These are phyloP conservation scores for Onychostoma macrolepis DNA, from an alignment of 2,113 vertebrate genomes.

Conservation along the genomic window DNA sequence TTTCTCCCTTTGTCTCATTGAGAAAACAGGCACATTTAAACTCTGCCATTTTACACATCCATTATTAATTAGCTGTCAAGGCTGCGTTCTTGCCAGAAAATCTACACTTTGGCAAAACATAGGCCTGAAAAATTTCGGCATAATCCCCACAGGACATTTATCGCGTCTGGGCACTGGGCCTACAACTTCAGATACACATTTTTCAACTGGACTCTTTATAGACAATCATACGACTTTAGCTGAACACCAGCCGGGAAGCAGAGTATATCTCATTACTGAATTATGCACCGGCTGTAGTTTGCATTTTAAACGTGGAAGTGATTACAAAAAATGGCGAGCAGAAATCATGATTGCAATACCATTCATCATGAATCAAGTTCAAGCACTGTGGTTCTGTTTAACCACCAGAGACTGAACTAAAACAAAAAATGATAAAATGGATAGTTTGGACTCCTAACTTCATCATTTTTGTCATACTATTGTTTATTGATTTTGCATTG, in stretches of 20 bases:
- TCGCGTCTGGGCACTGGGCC: conserved; percentile 75
- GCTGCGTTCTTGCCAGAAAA: conserved; percentile 52
- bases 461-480: not conserved
- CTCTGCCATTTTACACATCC: conserved; percentile 44
- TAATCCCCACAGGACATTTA: conserved; percentile 72
- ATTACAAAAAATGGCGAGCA: conserved; percentile 67
- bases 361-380: conserved; percentile 39
- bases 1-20: conserved; percentile 18
- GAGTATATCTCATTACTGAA: conserved; percentile 74
- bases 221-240: conserved; percentile 67
- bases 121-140: conserved; percentile 16
- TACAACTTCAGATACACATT: conserved; percentile 74
- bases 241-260: conserved; percentile 67
- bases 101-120: conserved; percentile 27
- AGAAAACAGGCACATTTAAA: conserved; percentile 47
- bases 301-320: conserved; percentile 69
- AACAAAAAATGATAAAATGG: not conserved
- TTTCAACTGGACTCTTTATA: conserved; percentile 74
- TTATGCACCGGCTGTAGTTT: conserved; percentile 67
- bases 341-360: conserved; percentile 47
- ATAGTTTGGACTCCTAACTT: not conserved
- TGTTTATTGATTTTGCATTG: not conserved
- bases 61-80: conserved; percentile 49
- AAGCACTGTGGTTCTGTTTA: conserved; percentile 36
- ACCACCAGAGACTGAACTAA: not conserved